Evolutionary conservation across 1,140 invertebrate genomes (phyloP).

Genomic region (Meteorus sp.): DNA sequence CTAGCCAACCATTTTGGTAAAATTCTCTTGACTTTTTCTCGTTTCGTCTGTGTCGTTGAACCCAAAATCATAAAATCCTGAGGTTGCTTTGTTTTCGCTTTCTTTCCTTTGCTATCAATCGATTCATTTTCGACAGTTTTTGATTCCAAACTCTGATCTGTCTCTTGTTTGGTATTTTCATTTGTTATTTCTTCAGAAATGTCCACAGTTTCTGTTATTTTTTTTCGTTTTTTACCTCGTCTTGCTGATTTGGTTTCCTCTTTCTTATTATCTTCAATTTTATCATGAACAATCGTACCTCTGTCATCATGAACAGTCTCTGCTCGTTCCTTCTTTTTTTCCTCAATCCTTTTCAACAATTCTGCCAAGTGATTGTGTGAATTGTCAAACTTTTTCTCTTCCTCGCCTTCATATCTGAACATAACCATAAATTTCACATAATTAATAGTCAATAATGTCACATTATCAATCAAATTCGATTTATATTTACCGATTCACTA

Average conservation of each 20-base stretch:
- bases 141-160: background rate
- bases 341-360: slow-evolving; percentile 63
- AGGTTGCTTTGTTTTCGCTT: background rate
- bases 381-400: slow-evolving; percentile 41
- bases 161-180: background rate
- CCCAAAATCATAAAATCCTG: slow-evolving; percentile 48
- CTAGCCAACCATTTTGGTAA: slow-evolving; percentile 85
- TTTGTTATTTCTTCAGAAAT: slow-evolving; percentile 26
- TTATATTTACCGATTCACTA: no score
- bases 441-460: no score
- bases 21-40: slow-evolving; percentile 66
- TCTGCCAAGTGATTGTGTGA: slow-evolving; percentile 59
- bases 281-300: no score
- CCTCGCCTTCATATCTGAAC: slow-evolving; percentile 57
- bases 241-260: background rate
- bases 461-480: no score
- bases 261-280: slow-evolving; percentile 20
- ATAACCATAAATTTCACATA: no score
- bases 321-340: slow-evolving; percentile 55
- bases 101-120: background rate
- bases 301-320: slow-evolving; percentile 11
- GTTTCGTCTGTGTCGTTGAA: slow-evolving; percentile 38
- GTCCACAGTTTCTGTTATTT: slow-evolving; percentile 10
- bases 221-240: slow-evolving; percentile 27
- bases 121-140: background rate